phyloP scores from a whole-genome alignment of 2,888 invertebrate species.

The Cataglyphis livida region DNA sequence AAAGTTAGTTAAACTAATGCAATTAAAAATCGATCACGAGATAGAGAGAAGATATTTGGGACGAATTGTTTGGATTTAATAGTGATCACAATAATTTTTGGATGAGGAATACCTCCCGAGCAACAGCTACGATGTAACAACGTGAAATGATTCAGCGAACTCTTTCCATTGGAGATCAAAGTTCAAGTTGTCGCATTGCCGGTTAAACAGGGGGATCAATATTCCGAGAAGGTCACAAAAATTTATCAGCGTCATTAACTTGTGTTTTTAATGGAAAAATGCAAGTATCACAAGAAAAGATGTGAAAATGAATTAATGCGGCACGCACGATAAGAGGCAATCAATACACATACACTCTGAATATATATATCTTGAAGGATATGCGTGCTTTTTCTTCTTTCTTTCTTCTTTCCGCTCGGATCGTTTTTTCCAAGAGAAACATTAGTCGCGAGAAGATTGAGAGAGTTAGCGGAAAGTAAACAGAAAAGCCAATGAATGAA shows the following conservation, averaged over 20 bases:
- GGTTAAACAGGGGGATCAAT: neutral
- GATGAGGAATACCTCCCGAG: neutral
- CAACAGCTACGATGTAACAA: conserved; percentile 19
- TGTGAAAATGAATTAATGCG: conserved; percentile 60
- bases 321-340: conserved; percentile 57
- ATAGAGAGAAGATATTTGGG: conserved; percentile 19
- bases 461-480: neutral
- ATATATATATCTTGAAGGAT: conserved; percentile 20
- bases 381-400: neutral
- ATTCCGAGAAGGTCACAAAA: conserved; percentile 46
- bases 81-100: conserved; percentile 8
- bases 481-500: conserved; percentile 24
- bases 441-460: conserved; percentile 4
- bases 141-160: conserved; percentile 16
- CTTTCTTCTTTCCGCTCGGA: neutral
- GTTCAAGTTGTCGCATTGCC: conserved; percentile 42
- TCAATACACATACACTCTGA: conserved; percentile 18
- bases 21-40: neutral
- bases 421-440: neutral
- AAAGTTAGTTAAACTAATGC: neutral
- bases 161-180: conserved; percentile 35
- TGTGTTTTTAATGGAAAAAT: conserved; percentile 34
- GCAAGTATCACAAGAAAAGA: conserved; percentile 48
- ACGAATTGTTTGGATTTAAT: conserved; percentile 34
- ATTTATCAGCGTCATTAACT: conserved; percentile 40